Evolutionary conservation across 2,888 invertebrate species (phyloP).

Genomic region (Zeuzera pyrina): DNA sequence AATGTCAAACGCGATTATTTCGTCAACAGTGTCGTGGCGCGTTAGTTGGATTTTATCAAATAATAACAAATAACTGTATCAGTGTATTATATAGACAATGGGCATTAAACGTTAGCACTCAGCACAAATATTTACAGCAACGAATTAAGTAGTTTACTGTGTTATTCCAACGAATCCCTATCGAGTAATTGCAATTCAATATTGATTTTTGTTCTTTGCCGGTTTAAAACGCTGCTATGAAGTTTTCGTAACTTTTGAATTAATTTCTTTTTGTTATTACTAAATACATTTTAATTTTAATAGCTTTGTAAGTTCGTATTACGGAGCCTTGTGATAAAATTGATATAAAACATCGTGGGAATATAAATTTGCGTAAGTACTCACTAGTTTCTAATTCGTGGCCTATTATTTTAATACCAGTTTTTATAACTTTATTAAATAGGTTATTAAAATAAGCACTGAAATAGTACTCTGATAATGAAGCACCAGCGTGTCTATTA

Average conservation of each 20-base stretch:
- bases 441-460: no score
- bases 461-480: no score
- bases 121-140: conserved; percentile 17
- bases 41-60: conserved; percentile 69
- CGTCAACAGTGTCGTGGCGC: conserved; percentile 72
- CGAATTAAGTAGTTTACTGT: conserved; percentile 40
- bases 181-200: conserved; percentile 48
- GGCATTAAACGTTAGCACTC: conserved; percentile 47
- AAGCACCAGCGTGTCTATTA: no score
- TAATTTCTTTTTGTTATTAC: no score
- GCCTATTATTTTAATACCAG: no score
- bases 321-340: no score
- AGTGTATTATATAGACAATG: conserved; percentile 58
- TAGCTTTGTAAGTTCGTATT: no score
- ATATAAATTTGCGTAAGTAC: no score
- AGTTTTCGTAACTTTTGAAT: conserved; percentile 43
- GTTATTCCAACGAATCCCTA: conserved; percentile 35
- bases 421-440: no score
- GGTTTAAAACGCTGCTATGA: conserved; percentile 55
- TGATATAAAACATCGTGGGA: no score
- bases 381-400: no score
- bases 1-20: conserved; percentile 79
- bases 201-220: conserved; percentile 67
- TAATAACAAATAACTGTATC: conserved; percentile 58
- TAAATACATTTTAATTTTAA: no score